Evolutionary conservation across 2,888 invertebrate species (phyloP), one percentile per base, ranked within the genome.

Genomic region (Brachylomia viminalis): DNA sequence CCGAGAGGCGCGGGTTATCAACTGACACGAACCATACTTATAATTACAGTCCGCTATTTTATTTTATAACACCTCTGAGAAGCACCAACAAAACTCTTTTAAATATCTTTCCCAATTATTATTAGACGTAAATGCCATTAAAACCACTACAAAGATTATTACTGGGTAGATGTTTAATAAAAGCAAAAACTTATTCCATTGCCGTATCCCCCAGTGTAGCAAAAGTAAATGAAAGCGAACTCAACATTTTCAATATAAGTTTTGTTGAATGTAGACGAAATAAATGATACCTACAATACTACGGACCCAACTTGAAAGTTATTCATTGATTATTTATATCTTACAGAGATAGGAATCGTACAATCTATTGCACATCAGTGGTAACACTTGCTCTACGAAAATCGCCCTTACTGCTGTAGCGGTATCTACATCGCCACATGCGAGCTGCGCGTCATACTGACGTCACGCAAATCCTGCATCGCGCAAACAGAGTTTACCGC

Each of bases 221-320:
- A 23, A 65, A 84, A 72, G 69, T 69, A 71, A 80, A 83, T 65
- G 71, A 70, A 77, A 73, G 30, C 33, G 64, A 75, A 78, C 67
- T 76, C 72, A 80, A 84, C 79, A 80, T 86, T 84, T 86, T 69
- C 84, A 86, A 86, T 86, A 76, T 84, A 86, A 86, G 71, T 84
- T 86, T 69, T 38, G 64, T 78, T 42, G 65, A 75, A 69, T 38
- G 58, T 23, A 56, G 56, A 54, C 61, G 45, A 67, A 59, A 49
- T 13, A 64, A 82, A 82, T 71, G 47, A 59, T 56, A 30, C 7
- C 8, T 27, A 69, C 33, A 54, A 49, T 65, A 52, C 30, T 61
- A 52, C 15, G 17, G 49, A 49, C 6, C 10, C 17, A 78, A 59
- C 23, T 76, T 59, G 23, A 23, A 68, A 78, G 58, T 62, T 72